Conservation (phyloP, 2,797 vertebrate species). For the Darevskia mixta region DNA sequence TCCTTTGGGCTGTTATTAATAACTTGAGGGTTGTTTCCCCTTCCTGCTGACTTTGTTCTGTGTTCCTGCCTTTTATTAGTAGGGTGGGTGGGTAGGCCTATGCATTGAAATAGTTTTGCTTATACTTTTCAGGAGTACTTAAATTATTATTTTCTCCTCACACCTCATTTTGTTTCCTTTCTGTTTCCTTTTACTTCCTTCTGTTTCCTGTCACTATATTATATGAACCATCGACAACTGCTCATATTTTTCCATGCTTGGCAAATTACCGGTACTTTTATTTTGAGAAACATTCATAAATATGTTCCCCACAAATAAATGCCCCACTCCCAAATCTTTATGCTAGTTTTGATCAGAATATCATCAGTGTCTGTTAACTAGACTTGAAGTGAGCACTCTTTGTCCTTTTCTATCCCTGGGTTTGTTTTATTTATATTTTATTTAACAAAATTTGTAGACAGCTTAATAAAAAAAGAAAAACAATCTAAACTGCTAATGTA, state of each 20-base stretch:
- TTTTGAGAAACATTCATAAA: background rate
- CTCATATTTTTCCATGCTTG: background rate
- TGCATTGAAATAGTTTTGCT: background rate
- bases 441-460: too few relatives aligned
- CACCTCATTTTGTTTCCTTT: background rate
- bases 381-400: background rate
- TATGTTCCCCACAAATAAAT: background rate
- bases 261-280: background rate
- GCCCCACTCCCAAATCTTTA: background rate
- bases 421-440: background rate
- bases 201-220: background rate
- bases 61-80: background rate
- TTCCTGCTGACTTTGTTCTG: background rate
- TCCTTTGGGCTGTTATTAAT: background rate
- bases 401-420: background rate
- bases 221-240: background rate
- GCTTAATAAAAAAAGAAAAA: too few relatives aligned
- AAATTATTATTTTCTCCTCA: background rate
- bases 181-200: background rate
- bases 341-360: background rate
- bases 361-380: background rate
- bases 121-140: background rate
- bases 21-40: background rate
- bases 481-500: too few relatives aligned
- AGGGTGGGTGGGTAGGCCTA: background rate